A percentile compares a stretch with the other conserved stretches of the same genome.
Conservation (phyloP, 2,888 invertebrate genomes). For the Perizoma affinitatum region DNA sequence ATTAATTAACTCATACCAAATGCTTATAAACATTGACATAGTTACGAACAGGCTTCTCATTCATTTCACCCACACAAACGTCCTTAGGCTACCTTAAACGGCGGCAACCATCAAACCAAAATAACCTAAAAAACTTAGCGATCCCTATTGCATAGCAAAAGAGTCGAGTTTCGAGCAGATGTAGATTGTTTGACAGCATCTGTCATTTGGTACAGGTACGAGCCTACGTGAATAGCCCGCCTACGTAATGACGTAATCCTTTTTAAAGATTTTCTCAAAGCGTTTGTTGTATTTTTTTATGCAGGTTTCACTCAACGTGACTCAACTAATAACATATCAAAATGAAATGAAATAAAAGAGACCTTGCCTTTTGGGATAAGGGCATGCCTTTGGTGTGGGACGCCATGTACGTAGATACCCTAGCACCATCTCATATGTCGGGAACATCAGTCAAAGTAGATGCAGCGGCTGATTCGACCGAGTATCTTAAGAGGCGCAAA, state of each 20-base stretch:
- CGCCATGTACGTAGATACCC: no score
- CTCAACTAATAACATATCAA: no score
- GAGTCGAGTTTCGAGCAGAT: conserved; percentile 4
- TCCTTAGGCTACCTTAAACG: conserved; percentile 31
- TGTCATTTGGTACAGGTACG: conserved; percentile 3
- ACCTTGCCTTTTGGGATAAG: no score
- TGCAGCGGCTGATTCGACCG: no score
- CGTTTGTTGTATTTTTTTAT: neutral
- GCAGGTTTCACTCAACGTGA: neutral
- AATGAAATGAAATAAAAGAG: no score
- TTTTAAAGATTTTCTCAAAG: conserved; percentile 1
- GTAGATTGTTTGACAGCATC: neutral
- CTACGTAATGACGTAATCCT: conserved; percentile 16
- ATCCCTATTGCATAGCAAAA: conserved; percentile 11
- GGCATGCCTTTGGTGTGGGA: no score
- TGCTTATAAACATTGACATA: conserved; percentile 31
- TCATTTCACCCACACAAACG: conserved; percentile 25
- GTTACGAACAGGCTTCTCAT: conserved; percentile 3
- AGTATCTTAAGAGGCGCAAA: no score
- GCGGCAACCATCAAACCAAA: conserved; percentile 1
- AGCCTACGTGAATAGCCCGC: conserved; percentile 23
- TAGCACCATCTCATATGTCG: no score
- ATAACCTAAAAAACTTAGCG: neutral
- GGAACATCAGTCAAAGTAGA: no score
- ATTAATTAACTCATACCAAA: conserved; percentile 3